phyloP scores from a whole-genome alignment of 2,797 vertebrate genomes.

The Alfaro cultratus region DNA sequence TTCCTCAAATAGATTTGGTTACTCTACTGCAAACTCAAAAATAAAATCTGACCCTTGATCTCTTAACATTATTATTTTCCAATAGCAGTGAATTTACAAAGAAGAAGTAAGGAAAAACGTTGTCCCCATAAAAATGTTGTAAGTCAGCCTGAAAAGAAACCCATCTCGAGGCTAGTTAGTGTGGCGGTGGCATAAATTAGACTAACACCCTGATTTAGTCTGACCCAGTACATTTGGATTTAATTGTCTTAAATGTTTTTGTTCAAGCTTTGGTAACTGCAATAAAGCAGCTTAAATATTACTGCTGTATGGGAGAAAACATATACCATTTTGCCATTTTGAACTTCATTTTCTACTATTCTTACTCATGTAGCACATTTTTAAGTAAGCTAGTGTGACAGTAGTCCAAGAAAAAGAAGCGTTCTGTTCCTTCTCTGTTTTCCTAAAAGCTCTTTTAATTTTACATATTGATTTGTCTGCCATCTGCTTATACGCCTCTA shows the following conservation, averaged over 20 bases:
- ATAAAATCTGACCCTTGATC: background rate
- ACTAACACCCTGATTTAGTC: background rate
- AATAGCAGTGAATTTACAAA: background rate
- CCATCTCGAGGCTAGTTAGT: background rate
- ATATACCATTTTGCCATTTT: no score
- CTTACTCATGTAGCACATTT: background rate
- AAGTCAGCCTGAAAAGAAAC: background rate
- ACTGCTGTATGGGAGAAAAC: no score
- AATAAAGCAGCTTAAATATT: no score
- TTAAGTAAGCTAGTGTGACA: background rate
- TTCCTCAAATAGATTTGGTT: background rate
- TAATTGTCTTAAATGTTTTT: background rate
- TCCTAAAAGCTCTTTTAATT: background rate
- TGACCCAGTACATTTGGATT: no score
- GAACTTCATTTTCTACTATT: background rate
- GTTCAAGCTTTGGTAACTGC: background rate
- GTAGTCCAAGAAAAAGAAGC: background rate
- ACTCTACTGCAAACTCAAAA: background rate
- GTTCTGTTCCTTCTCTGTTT: background rate
- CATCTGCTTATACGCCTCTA: background rate
- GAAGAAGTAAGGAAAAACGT: background rate
- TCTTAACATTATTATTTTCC: background rate
- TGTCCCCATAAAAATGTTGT: background rate
- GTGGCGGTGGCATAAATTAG: background rate
- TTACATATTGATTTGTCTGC: background rate